These are phyloP conservation scores for Minunthozetes semirufus DNA, from an alignment of 2,888 invertebrate genomes.

Conservation along the genomic window DNA sequence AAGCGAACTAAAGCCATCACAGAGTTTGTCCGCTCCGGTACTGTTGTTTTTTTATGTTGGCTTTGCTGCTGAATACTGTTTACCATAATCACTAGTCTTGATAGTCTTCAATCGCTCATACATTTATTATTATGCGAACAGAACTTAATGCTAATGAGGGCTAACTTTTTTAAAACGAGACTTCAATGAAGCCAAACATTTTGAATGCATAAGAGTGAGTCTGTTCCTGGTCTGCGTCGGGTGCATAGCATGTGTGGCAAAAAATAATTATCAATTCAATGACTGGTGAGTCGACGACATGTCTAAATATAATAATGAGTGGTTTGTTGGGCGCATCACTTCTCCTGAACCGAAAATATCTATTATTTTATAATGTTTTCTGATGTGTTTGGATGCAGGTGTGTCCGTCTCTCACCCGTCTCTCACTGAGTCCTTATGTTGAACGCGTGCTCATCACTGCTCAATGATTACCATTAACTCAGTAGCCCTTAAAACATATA, in stretches of 20 bases:
- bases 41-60: background rate
- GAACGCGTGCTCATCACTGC: constrained; percentile 11
- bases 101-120: constrained; percentile 4
- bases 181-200: too few species aligned
- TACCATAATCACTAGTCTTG: constrained; percentile 16
- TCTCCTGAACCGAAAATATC: constrained; percentile 10
- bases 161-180: background rate
- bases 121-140: constrained; percentile 22
- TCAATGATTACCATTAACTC: background rate
- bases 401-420: background rate
- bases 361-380: constrained; percentile 12
- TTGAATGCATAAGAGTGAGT: background rate
- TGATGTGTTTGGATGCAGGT: constrained; percentile 10
- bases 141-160: constrained; percentile 21
- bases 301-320: constrained; percentile 26
- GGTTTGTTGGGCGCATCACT: constrained; percentile 17
- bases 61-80: constrained; percentile 1
- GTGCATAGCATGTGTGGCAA: constrained; percentile 23
- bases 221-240: background rate
- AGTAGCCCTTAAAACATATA: background rate
- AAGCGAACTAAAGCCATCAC: background rate
- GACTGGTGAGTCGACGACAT: constrained; percentile 15
- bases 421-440: background rate
- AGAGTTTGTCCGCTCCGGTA: background rate
- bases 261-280: constrained; percentile 23